Evolutionary conservation across 2,113 vertebrate species (phyloP).

Genomic region (Brachyistius frenatus): DNA sequence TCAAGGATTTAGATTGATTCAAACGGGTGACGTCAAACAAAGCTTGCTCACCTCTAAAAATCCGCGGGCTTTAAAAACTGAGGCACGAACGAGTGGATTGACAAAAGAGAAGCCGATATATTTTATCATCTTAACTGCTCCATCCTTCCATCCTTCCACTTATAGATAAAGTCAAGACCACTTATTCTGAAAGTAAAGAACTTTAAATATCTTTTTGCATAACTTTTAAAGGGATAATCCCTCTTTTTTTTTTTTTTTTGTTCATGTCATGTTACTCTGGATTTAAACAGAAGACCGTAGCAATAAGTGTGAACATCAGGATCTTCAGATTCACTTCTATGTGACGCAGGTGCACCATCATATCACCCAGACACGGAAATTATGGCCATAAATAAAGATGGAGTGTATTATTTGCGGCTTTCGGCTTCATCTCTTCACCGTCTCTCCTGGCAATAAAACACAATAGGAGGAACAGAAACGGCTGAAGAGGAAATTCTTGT

Average conservation of each 20-base stretch:
- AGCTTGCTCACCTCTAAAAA: constrained; percentile 30
- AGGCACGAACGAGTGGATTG: constrained; percentile 7
- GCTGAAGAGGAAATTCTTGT: background rate
- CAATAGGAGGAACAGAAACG: no score
- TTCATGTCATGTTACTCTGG: no score
- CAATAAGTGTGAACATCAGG: no score
- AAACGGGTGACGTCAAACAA: constrained; percentile 37
- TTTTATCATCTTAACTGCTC: background rate
- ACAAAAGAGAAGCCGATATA: background rate
- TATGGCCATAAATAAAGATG: no score
- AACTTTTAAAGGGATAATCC: background rate
- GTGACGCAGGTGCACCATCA: no score
- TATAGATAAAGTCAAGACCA: background rate
- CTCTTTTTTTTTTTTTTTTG: background rate
- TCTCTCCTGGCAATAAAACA: no score
- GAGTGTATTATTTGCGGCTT: no score
- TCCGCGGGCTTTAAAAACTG: background rate
- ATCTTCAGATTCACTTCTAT: no score
- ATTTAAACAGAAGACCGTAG: no score
- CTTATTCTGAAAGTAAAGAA: background rate
- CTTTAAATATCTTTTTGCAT: background rate
- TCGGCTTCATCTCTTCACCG: no score
- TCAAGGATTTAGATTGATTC: constrained; percentile 49
- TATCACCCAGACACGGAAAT: no score
- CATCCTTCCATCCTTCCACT: background rate